Percentiles rank a stretch among this genome's conserved stretches.
These are phyloP conservation scores for Geophilus truncorum DNA, from an alignment of 2,888 invertebrate species.

Conservation along the genomic window DNA sequence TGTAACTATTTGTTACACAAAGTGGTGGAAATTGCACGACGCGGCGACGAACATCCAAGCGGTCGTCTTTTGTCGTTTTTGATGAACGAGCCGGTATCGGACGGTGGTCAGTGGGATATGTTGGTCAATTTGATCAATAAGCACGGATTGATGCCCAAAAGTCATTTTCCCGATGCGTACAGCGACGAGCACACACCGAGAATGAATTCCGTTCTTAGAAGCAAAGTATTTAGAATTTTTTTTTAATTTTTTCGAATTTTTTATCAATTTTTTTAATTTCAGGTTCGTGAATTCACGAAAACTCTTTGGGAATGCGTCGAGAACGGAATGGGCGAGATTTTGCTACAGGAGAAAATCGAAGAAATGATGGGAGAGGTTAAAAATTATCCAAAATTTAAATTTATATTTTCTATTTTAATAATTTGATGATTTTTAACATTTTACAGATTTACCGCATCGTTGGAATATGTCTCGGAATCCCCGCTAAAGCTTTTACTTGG, in stretches of 20 bases:
- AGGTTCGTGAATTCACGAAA: constrained; percentile 77
- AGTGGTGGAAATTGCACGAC: constrained; percentile 67
- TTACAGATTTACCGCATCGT: constrained; percentile 67
- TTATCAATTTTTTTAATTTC: constrained; percentile 38
- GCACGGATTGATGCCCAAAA: constrained; percentile 83
- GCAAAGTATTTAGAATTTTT: constrained; percentile 60
- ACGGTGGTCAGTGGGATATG: constrained; percentile 94
- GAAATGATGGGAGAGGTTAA: constrained; percentile 61
- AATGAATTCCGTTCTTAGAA: constrained; percentile 72
- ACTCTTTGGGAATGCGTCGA: constrained; percentile 62
- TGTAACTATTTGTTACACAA: constrained; percentile 79
- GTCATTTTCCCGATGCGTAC: constrained; percentile 76
- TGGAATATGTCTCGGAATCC: constrained; percentile 77
- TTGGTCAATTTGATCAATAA: constrained; percentile 77
- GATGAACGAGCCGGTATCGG: constrained; percentile 72
- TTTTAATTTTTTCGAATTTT: background rate
- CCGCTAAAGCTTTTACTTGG: constrained; percentile 72
- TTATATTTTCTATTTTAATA: too few relatives aligned
- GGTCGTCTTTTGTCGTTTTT: constrained; percentile 74
- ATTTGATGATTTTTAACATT: too few relatives aligned
- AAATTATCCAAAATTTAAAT: too few relatives aligned
- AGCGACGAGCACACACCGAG: constrained; percentile 67
- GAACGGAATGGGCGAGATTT: constrained; percentile 58
- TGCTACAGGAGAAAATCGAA: constrained; percentile 59
- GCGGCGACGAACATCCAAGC: constrained; percentile 65